Evolutionary conservation across 2,113 vertebrate genomes (phyloP).

Genomic region (Capricornis sumatraensis): DNA sequence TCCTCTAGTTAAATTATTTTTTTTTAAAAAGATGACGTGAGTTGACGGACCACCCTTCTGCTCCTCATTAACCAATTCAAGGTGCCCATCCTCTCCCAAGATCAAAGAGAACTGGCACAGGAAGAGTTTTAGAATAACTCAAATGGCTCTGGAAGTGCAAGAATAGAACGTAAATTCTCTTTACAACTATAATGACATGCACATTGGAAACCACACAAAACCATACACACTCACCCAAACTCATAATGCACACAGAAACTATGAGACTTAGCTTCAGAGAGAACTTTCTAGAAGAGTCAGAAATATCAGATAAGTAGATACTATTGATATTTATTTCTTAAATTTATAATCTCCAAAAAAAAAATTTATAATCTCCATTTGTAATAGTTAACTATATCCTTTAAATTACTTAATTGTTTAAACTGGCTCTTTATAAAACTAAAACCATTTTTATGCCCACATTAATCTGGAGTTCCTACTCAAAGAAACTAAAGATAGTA

Average conservation of each 20-base stretch:
- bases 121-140: not conserved
- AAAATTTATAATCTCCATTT: not conserved
- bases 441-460: not conserved
- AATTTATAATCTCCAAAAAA: not conserved
- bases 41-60: not conserved
- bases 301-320: not conserved
- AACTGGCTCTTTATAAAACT: not conserved
- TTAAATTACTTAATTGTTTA: not conserved
- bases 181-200: not conserved
- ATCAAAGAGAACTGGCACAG: not conserved
- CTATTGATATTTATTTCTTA: not conserved
- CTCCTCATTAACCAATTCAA: constrained; percentile 36
- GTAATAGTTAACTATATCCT: not conserved
- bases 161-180: not conserved
- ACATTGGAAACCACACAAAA: not conserved
- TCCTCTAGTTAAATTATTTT: not conserved
- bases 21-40: not conserved
- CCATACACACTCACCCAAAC: not conserved
- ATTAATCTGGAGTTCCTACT: not conserved
- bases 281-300: not conserved
- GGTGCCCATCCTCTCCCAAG: not conserved
- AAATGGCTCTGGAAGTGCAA: not conserved
- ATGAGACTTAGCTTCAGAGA: not conserved
- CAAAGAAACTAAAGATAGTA: not conserved
- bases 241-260: not conserved